Evolutionary conservation across 2,113 vertebrate species (phyloP).

Genomic region (Boulengeromyrus knoepffleri): DNA sequence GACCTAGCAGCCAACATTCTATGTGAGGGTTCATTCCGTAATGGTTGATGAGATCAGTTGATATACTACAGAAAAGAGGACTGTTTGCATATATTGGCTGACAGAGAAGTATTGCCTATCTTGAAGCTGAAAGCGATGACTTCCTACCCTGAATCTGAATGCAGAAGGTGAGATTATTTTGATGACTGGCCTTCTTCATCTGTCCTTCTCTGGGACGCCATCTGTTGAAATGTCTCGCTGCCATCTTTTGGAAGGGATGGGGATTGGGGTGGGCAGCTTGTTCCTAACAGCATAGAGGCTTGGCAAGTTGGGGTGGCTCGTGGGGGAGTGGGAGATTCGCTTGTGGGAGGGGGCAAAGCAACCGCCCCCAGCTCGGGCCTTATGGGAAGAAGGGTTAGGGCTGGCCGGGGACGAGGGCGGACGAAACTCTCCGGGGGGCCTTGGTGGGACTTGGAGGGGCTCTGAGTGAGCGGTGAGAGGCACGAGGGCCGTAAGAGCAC

Average conservation of each 20-base stretch:
- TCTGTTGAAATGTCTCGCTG: conserved; percentile 88
- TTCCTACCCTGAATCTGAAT: conserved; percentile 91
- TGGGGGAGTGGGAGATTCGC: conserved; percentile 81
- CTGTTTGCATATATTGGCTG: conserved; percentile 58
- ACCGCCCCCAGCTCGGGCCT: conserved; percentile 86
- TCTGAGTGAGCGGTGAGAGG: conserved; percentile 96
- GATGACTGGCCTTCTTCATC: conserved; percentile 91
- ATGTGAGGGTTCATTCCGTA: neutral
- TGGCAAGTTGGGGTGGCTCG: conserved; percentile 78
- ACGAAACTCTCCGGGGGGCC: conserved; percentile 90
- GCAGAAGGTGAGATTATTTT: conserved; percentile 79
- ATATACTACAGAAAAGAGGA: conserved; percentile 48
- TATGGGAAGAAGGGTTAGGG: conserved; percentile 77
- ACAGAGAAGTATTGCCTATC: conserved; percentile 1
- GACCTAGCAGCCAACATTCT: neutral
- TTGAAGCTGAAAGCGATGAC: conserved; percentile 31
- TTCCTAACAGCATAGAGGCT: conserved; percentile 74
- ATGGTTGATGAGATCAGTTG: neutral
- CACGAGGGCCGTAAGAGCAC: conserved; percentile 96
- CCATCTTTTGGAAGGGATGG: conserved; percentile 74
- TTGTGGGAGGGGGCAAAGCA: conserved; percentile 80
- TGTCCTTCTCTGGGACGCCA: conserved; percentile 78
- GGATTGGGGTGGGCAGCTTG: conserved; percentile 82
- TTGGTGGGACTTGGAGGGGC: conserved; percentile 87
- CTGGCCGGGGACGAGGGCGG: conserved; percentile 81